Evolutionary conservation across 2,888 invertebrate genomes (phyloP).

Genomic region (Lepidocyrtinus sp.): DNA sequence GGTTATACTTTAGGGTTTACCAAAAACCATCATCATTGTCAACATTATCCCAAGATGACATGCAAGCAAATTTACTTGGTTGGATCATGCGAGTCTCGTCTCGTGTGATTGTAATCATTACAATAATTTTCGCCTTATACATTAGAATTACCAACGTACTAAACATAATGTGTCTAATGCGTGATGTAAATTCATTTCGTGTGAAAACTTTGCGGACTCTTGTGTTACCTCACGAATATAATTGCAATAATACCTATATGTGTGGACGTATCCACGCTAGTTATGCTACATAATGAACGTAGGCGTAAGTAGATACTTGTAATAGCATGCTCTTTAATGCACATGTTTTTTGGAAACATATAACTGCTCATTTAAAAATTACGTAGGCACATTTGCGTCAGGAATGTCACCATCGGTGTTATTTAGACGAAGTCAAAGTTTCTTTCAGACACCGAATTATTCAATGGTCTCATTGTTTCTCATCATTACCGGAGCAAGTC

Average conservation of each 20-base stretch:
- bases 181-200: slow-evolving; percentile 6
- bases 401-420: slow-evolving; percentile 50
- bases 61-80: slow-evolving; percentile 42
- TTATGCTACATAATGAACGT: background rate
- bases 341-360: background rate
- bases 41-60: slow-evolving; percentile 13
- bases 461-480: slow-evolving; percentile 44
- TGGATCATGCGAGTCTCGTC: slow-evolving; percentile 32
- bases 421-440: slow-evolving; percentile 34
- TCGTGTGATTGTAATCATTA: slow-evolving; percentile 42
- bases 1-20: too few species aligned
- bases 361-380: background rate
- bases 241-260: background rate
- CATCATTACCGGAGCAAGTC: slow-evolving; percentile 45
- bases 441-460: slow-evolving; percentile 16
- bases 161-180: slow-evolving; percentile 25
- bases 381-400: slow-evolving; percentile 29
- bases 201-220: too few species aligned
- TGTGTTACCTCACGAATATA: background rate
- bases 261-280: background rate
- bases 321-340: background rate
- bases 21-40: too few species aligned
- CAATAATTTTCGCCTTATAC: slow-evolving; percentile 49
- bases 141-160: slow-evolving; percentile 43
- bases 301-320: background rate